These are phyloP conservation scores for Drosophila kokeensis DNA, from an alignment of 2,888 invertebrate genomes.

Conservation along the genomic window DNA sequence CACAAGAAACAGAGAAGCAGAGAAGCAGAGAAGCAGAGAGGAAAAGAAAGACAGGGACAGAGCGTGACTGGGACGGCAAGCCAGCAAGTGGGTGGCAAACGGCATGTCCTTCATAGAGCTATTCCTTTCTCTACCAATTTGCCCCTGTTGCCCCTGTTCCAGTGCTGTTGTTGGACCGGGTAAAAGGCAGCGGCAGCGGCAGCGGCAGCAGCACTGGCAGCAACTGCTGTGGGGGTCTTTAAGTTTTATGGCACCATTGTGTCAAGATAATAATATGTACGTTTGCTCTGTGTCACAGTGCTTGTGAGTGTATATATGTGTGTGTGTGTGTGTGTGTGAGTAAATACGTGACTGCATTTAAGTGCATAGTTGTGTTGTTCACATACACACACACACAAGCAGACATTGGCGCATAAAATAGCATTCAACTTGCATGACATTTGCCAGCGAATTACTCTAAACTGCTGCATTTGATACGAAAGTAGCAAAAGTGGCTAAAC, in stretches of 20 bases:
- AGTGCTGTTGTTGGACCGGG: constrained; percentile 12
- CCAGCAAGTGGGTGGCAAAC: constrained; percentile 45
- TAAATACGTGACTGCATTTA: constrained; percentile 79
- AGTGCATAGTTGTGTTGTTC: constrained; percentile 78
- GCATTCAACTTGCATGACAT: constrained; percentile 75
- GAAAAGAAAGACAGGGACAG: constrained; percentile 3
- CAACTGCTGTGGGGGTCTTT: constrained; percentile 78
- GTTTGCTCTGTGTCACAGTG: constrained; percentile 38
- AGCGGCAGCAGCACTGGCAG: constrained; percentile 26
- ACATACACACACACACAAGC: constrained; percentile 24
- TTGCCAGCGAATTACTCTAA: constrained; percentile 78
- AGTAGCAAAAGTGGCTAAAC: constrained; percentile 44
- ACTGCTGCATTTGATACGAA: constrained; percentile 73
- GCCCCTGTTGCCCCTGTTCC: constrained; percentile 30
- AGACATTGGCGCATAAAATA: constrained; percentile 63
- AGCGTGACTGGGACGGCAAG: background rate
- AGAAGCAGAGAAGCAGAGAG: constrained; percentile 9
- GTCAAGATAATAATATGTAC: constrained; percentile 82
- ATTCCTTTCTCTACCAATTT: background rate
- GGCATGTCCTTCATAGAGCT: constrained; percentile 68
- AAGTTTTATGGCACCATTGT: constrained; percentile 82
- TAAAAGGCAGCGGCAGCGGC: constrained; percentile 15
- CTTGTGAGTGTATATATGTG: constrained; percentile 14
- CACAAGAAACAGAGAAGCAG: constrained; percentile 14
- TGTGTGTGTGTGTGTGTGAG: constrained; percentile 31